These are phyloP conservation scores for Chymomyza amoena DNA, from an alignment of 2,888 invertebrate genomes.

Conservation along the genomic window DNA sequence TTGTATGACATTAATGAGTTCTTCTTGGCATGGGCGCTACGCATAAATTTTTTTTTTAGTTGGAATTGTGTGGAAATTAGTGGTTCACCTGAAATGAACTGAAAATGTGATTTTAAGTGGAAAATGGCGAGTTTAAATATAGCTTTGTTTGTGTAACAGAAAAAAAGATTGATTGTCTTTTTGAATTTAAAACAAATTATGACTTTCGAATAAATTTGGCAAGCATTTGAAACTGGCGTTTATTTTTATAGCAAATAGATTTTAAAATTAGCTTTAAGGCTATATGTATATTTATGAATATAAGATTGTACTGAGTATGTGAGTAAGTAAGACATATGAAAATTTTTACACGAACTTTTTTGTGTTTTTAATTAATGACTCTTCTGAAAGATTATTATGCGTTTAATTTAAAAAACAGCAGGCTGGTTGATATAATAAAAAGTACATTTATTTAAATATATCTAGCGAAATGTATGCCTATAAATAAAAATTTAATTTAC, in stretches of 20 bases:
- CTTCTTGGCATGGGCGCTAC: neutral
- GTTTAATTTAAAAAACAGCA: too few species aligned
- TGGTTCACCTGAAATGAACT: neutral
- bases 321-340: too few species aligned
- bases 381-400: too few species aligned
- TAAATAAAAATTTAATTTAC: too few species aligned
- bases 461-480: too few species aligned
- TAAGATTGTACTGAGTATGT: too few species aligned
- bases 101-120: neutral
- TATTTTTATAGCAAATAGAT: neutral
- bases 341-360: too few species aligned
- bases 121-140: neutral
- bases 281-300: too few species aligned
- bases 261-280: too few species aligned
- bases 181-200: neutral
- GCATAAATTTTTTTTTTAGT: neutral
- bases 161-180: neutral
- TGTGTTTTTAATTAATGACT: too few species aligned
- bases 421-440: too few species aligned
- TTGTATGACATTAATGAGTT: neutral
- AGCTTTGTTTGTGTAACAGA: neutral
- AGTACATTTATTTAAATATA: too few species aligned
- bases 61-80: neutral
- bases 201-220: neutral
- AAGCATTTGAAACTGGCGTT: neutral